Percentiles rank a stretch among this genome's conserved stretches.
Conservation (phyloP, 2,888 invertebrate genomes). For the Rhagophthalmus giganteus region DNA sequence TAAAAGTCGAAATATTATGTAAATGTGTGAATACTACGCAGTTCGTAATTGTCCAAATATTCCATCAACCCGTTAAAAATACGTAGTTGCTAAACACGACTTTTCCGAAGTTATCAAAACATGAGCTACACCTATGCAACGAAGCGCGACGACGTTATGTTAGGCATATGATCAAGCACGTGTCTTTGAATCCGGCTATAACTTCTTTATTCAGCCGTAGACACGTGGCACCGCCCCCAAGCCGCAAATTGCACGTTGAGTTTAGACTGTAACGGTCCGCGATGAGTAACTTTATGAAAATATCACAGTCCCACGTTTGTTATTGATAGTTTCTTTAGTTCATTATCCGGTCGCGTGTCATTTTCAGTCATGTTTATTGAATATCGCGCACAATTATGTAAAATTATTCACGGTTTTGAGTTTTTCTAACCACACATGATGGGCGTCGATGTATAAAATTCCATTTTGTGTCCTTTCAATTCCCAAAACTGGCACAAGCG, state of each 20-base stretch:
- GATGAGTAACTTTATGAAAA: background rate
- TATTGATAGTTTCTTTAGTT: constrained; percentile 56
- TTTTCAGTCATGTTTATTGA: constrained; percentile 52
- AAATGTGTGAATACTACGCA: no score
- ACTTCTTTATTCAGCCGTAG: constrained; percentile 53
- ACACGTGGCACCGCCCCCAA: constrained; percentile 56
- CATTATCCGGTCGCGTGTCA: constrained; percentile 56
- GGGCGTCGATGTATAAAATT: constrained; percentile 18
- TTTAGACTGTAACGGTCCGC: constrained; percentile 44
- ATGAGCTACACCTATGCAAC: constrained; percentile 46
- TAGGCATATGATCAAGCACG: constrained; percentile 46
- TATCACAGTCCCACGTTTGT: constrained; percentile 49
- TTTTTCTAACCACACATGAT: constrained; percentile 21
- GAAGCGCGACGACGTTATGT: constrained; percentile 51
- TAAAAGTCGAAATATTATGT: no score
- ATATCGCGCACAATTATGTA: constrained; percentile 50
- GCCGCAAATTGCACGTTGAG: constrained; percentile 53
- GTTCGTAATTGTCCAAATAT: no score
- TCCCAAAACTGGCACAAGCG: constrained; percentile 11
- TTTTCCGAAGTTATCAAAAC: constrained; percentile 28
- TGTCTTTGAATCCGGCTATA: constrained; percentile 48
- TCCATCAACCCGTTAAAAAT: constrained; percentile 20
- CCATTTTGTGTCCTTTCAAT: constrained; percentile 9
- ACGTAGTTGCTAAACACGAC: constrained; percentile 19
- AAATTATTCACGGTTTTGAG: constrained; percentile 51